A percentile compares a stretch with the other conserved stretches of the same genome.
These are phyloP conservation scores for Pelodytes ibericus DNA, from an alignment of 2,797 vertebrate genomes.

Conservation along the genomic window DNA sequence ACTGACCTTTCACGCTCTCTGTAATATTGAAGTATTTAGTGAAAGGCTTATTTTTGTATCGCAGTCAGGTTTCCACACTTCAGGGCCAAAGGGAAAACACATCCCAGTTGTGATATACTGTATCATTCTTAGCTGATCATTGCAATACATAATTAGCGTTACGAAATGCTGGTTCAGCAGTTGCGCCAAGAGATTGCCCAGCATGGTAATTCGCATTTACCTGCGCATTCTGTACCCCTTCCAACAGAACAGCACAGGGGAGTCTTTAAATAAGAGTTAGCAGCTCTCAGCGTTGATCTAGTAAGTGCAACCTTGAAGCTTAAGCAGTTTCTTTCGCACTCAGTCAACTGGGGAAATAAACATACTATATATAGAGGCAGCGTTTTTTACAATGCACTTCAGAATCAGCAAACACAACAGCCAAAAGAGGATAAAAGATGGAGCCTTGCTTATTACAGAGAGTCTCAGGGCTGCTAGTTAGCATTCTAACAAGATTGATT, in stretches of 20 bases:
- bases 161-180: conserved; percentile 31
- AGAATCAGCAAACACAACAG: conserved; percentile 29
- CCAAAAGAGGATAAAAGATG: background rate
- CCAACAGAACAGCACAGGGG: conserved; percentile 22
- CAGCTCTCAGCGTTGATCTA: conserved; percentile 27
- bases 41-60: too few species aligned
- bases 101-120: too few species aligned
- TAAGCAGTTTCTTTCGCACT: conserved; percentile 11
- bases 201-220: conserved; percentile 33
- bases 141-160: background rate
- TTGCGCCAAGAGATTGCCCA: background rate
- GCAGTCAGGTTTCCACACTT: too few species aligned
- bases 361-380: conserved; percentile 34
- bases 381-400: background rate
- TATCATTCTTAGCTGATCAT: too few species aligned
- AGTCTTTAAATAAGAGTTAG: conserved; percentile 40
- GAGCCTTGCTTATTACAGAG: background rate
- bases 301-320: conserved; percentile 35
- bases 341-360: conserved; percentile 43
- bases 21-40: too few species aligned
- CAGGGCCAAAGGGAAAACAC: too few species aligned
- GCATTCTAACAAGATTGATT: background rate
- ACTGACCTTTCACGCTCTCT: too few species aligned
- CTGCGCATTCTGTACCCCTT: conserved; percentile 10
- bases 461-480: conserved; percentile 1